Evolutionary conservation across 2,113 vertebrate genomes (phyloP), one percentile per base, ranked within the genome.

Genomic region (Carettochelys insculpta): DNA sequence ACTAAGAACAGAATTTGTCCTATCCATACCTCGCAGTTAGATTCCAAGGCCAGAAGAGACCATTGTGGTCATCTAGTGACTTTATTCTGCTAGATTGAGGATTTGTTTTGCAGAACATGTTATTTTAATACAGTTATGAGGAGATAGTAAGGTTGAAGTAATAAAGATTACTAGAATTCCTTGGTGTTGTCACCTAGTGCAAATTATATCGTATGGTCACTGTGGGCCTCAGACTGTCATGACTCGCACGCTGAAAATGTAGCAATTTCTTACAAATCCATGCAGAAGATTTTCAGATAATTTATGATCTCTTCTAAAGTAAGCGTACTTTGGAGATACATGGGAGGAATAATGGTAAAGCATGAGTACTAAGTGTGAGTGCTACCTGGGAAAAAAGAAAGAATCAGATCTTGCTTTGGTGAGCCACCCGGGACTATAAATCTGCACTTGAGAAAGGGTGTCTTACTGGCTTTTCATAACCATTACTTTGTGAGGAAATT

Each of bases 221-320:
- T 5, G 9, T 90, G 86, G 27, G 12, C 14, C n/a, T 90, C 45
- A 85, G 56, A 86, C 48, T 68, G 65, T 52, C 79, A 45, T 54
- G 79, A 38, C 50, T 87, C 87, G 61, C 90, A 84, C 91, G 80
- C 77, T 47, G 76, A 94, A 61, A 11, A 94, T 29, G 38, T 53
- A 75, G 31, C 16, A 85, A 31, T 48, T n/a, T n/a, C 41, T 48
- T n/a, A 27, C 51, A 94, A 83, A 89, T 41, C 14, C 77, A 77
- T 50, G 53, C n/a, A 88, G n/a, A 92, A 91, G 80, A 81, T 52
- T 45, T 83, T 22, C 48, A 81, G 2, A 41, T 78, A 85, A 13
- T 16, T 45, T 88, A 47, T 4, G 73, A 65, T 1, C 5, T 48
- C 8, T 11, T 34, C 4, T 58, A 54, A 87, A 94, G 77, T 34